Evolutionary conservation across 2,888 invertebrate genomes (phyloP).

Genomic region (Stramonita haemastoma): DNA sequence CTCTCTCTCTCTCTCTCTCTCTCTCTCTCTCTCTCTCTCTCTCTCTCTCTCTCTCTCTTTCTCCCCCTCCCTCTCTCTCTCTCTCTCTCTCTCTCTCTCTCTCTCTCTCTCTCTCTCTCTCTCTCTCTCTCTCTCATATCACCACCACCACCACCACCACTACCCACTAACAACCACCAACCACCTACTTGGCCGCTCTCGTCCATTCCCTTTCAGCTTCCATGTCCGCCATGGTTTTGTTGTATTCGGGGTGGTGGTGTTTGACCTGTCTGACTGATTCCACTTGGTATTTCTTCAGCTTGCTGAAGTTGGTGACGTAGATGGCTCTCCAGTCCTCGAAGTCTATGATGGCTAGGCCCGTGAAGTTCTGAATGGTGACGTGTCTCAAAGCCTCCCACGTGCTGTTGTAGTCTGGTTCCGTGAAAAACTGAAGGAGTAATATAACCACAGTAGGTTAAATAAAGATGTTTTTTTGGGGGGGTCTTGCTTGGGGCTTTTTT

Average conservation of each 20-base stretch:
- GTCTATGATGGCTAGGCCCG: conserved; percentile 36
- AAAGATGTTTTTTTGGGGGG: too few relatives aligned
- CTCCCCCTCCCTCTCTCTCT: conserved; percentile 16
- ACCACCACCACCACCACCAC: not conserved
- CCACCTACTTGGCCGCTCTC: not conserved
- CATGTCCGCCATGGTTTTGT: not conserved
- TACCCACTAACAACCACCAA: not conserved
- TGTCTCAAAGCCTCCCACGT: not conserved
- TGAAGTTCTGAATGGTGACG: conserved; percentile 18
- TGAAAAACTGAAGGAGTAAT: not conserved
- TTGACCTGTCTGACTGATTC: not conserved
- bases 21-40: conserved; percentile 13
- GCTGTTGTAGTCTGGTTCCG: not conserved
- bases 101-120: not conserved
- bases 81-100: not conserved
- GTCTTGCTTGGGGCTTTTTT: too few relatives aligned
- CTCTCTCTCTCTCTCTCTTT: conserved; percentile 26
- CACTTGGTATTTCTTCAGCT: not conserved
- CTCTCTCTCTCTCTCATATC: not conserved
- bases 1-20: not conserved
- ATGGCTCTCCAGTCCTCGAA: conserved; percentile 39
- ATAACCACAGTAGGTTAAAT: too few relatives aligned
- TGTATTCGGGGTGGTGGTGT: not conserved
- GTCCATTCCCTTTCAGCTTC: not conserved
- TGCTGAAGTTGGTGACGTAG: conserved; percentile 12